Conservation (phyloP, 2,113 vertebrate genomes). For the Podiceps cristatus region DNA sequence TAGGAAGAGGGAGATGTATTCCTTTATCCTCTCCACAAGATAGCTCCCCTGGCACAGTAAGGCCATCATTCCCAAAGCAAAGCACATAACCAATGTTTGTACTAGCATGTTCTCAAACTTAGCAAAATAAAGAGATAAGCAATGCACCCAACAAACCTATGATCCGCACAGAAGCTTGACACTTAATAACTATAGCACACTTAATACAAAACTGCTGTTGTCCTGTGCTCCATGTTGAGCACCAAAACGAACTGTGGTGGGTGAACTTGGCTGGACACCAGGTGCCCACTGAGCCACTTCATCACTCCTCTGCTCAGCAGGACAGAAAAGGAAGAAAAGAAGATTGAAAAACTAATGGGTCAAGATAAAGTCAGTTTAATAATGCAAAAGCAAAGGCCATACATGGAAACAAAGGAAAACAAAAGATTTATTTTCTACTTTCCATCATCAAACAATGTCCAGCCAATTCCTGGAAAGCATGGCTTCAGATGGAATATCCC, state of each 20-base stretch:
- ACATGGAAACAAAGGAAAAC: background rate
- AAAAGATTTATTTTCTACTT: background rate
- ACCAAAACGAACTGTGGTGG: rapidly evolving
- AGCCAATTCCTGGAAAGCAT: background rate
- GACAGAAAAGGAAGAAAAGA: background rate
- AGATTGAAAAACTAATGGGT: background rate
- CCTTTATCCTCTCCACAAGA: background rate
- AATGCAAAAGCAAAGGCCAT: background rate
- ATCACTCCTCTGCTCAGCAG: background rate
- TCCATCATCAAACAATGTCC: too few relatives aligned
- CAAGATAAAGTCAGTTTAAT: background rate
- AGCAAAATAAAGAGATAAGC: background rate
- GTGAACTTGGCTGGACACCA: background rate
- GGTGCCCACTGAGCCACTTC: background rate
- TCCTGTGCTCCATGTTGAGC: rapidly evolving
- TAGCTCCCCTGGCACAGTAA: background rate
- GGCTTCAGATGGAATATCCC: background rate
- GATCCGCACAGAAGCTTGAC: background rate
- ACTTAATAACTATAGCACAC: background rate
- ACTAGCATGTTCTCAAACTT: background rate
- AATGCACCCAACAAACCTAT: background rate
- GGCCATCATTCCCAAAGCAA: background rate
- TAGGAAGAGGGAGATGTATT: background rate
- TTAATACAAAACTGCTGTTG: background rate
- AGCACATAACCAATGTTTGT: background rate